Evolutionary conservation across 2,888 invertebrate genomes (phyloP), one percentile per base, ranked within the genome.

Genomic region (Drosophila nigritarsus): DNA sequence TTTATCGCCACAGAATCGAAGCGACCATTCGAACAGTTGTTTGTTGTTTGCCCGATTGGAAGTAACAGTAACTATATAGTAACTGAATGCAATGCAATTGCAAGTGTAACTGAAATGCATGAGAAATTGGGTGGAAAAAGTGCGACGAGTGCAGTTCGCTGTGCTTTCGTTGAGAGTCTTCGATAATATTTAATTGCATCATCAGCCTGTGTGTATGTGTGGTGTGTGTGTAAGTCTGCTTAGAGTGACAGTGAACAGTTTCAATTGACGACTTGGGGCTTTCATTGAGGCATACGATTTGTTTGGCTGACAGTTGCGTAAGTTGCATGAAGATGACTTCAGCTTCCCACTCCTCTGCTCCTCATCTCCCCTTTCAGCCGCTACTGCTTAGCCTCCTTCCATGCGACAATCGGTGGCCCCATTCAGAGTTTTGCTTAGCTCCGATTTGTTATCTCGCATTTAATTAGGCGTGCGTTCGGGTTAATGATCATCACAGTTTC

Each of bases 401-500:
- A 58, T 62, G 58, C 75, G 73, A 71, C 80, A 79, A 75, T 71
- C 69, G 59, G 69, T 83, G 86, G 81, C 86, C 84, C 65, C 83
- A 83, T 86, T 85, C 73, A 61, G 34, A n/a, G 55, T 30, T 36
- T 58, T 56, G 78, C 54, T 54, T 34, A 59, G 55, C 60, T 75
- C 40, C 70, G 70, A 80, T 79, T 75, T 77, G 81, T 75, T 79
- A 85, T 85, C 84, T 83, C 9, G 77, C 74, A 83, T 83, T 83
- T 88, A 86, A 86, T 86, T 88, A 87, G 87, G 72, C 89, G 80
- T 85, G 87, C 83, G 77, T 83, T 86, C 78, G 69, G 24, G 70
- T 45, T 71, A 73, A 73, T 83, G 76, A 80, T 81, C 74, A 71
- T 73, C 53, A 42, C 45, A 65, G 51, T 53, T 54, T 58, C 51